phyloP scores from a whole-genome alignment of 1,140 invertebrate species.

The Sinonovacula constricta region DNA sequence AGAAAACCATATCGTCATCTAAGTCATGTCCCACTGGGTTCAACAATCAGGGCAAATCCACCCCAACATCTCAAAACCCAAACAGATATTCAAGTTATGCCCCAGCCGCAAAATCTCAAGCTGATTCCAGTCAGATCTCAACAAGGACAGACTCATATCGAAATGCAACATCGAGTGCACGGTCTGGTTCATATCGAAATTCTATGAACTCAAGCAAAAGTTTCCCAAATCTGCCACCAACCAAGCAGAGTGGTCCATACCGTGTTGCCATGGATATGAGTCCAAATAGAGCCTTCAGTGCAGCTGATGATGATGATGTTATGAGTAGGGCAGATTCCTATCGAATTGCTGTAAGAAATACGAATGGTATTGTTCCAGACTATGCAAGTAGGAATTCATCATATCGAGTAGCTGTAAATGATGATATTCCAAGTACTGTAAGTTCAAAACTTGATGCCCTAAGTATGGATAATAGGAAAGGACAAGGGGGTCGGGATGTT shows the following conservation, averaged over 20 bases:
- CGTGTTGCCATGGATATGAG: conserved; percentile 51
- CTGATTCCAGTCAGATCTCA: conserved; percentile 14
- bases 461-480: conserved; percentile 49
- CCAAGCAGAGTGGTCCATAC: conserved; percentile 47
- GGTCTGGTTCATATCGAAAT: conserved; percentile 56
- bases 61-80: not conserved
- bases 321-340: conserved; percentile 70
- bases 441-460: conserved; percentile 63
- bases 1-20: conserved; percentile 37
- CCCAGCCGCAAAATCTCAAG: not conserved
- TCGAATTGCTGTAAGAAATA: conserved; percentile 68
- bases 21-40: conserved; percentile 44
- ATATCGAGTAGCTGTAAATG: conserved; percentile 64
- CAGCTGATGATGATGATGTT: conserved; percentile 22
- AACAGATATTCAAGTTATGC: not conserved
- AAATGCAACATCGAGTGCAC: conserved; percentile 58
- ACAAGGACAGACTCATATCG: conserved; percentile 67
- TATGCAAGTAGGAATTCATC: conserved; percentile 61
- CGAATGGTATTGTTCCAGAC: conserved; percentile 59
- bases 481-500: conserved; percentile 55
- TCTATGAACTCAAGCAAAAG: conserved; percentile 59
- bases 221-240: conserved; percentile 54
- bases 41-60: not conserved
- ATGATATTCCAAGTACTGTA: conserved; percentile 52
- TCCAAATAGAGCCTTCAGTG: conserved; percentile 33